Evolutionary conservation across 2,888 invertebrate species (phyloP), one percentile per base, ranked within the genome.

Genomic region (Tinea pellionella): DNA sequence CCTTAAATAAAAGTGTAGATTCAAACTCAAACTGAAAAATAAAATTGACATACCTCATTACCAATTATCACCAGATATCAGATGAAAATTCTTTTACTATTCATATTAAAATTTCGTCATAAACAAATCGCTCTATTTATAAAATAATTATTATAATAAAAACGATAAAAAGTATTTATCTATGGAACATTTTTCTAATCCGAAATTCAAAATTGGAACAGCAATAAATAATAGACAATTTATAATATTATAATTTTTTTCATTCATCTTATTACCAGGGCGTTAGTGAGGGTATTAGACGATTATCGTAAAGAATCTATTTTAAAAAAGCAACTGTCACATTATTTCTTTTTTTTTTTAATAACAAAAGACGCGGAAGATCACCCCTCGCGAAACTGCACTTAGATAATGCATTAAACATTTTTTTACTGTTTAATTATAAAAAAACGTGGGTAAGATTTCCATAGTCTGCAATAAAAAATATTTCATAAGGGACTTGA

Each of bases 401-500:
- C 57, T 57, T 60, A 57, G 57, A 57, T 57, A 57, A 57, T 32
- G 62, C 59, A 64, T 67, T 69, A 24, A 24, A 24, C 3, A 24
- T 24, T 24, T 70, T 73, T 74, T 75, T 74, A 68, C 67, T 69
- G 68, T 71, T 68, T 65, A 65, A 66, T 64, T 24, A 24, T 53
- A 69, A 67, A 76, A 82, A 80, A 81, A 76, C 80, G 82, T 84
- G 84, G 81, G 81, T 81, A 78, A n/a, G 3, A 19, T 12, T 24
- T 55, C 19, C 13, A 16, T 37, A 2, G n/a, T 9, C 6, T 37
- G 6, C 9, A 37, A 9, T 12, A 37, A 37, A 37, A n/a, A 12
- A n/a, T 37, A n/a, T 9, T n/a, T 37, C 9, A 37, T 6, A 37
- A 37, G n/a, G 37, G 9, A 37, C 9, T 12, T 37, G 30, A 9